Evolutionary conservation across 1,140 invertebrate species (phyloP), one percentile per base, ranked within the genome.

Genomic region (Amyelois transitella): DNA sequence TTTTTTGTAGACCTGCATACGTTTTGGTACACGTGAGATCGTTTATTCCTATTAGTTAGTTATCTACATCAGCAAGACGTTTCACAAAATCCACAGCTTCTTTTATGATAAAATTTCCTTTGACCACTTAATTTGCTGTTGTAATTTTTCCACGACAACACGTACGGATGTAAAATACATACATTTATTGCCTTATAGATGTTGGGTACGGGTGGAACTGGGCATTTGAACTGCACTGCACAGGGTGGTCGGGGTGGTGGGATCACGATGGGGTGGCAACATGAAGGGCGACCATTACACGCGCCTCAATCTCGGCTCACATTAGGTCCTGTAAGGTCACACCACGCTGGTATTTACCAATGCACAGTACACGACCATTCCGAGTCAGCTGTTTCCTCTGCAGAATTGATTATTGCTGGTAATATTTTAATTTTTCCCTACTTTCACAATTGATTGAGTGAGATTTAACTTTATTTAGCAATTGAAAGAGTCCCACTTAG

Each of bases 341-440:
- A 87, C 49, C 84, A 87, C 32, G 69, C 71, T 14, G 84, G 84
- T 5, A 64, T 81, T 5, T 87, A 87, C 50, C 84, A 87, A 53
- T 87, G 84, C 44, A 84, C 84, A 10, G 82, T 73, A 5, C 81
- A 81, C 20, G 84, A 87, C 45, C 82, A 86, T 51, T 65, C 74
- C 10, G 82, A 87, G 57, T 79, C 84, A 14, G 74, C 81, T 53
- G 80, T 81, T 1, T 66, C 79, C 48, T 72, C 75, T 18, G 76
- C 81, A 44, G 82, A 87, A 66, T 53, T 87, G 3, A 55, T 86
- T 57, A 77, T 87, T 66, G 81, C 82, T 79, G 84, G 84, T 87
- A 84, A 79, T 68, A 58, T 59, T 60, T 58, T 61, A 48, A 20
- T 47, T 19, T 47, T 19, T 20, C 7, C 2, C 2, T n/a, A 38